Evolutionary conservation across 1,140 invertebrate species (phyloP).

Genomic region (Caenorhabditis brenneri): DNA sequence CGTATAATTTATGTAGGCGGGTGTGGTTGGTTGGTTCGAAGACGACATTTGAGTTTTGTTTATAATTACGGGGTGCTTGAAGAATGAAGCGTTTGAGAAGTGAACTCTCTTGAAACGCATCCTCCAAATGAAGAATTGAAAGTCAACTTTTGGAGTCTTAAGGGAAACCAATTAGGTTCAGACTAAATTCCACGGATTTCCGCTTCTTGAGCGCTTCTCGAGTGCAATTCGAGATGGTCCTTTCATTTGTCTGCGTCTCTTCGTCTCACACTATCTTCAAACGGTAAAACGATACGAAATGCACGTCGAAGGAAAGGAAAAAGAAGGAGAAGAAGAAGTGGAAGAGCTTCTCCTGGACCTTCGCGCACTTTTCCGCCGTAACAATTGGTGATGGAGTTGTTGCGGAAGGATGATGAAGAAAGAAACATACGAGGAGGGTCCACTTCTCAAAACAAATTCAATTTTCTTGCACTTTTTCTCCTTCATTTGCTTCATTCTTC

Average conservation of each 20-base stretch:
- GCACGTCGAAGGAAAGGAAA: conserved; percentile 19
- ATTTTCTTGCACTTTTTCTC: conserved; percentile 12
- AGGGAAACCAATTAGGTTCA: conserved; percentile 35
- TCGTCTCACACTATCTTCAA: conserved; percentile 16
- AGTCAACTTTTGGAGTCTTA: conserved; percentile 14
- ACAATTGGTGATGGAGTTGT: conserved; percentile 38
- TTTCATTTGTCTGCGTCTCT: conserved; percentile 31
- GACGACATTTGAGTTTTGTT: not conserved
- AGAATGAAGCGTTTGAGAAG: too few relatives aligned
- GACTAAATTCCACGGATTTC: conserved; percentile 35
- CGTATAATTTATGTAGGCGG: conserved; percentile 7
- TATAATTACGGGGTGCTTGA: conserved; percentile 20
- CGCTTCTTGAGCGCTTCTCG: conserved; percentile 24
- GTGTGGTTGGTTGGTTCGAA: not conserved
- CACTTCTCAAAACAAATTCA: conserved; percentile 3
- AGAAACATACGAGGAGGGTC: not conserved
- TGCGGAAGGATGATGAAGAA: conserved; percentile 42
- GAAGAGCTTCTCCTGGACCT: conserved; percentile 6
- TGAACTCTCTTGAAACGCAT: not conserved
- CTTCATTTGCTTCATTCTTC: not conserved
- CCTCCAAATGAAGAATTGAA: not conserved
- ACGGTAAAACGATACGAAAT: conserved; percentile 42
- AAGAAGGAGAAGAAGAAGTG: not conserved
- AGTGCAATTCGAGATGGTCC: conserved; percentile 41
- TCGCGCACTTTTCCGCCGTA: conserved; percentile 39